Evolutionary conservation across 2,797 vertebrate genomes (phyloP).

Genomic region (Manis pentadactyla): DNA sequence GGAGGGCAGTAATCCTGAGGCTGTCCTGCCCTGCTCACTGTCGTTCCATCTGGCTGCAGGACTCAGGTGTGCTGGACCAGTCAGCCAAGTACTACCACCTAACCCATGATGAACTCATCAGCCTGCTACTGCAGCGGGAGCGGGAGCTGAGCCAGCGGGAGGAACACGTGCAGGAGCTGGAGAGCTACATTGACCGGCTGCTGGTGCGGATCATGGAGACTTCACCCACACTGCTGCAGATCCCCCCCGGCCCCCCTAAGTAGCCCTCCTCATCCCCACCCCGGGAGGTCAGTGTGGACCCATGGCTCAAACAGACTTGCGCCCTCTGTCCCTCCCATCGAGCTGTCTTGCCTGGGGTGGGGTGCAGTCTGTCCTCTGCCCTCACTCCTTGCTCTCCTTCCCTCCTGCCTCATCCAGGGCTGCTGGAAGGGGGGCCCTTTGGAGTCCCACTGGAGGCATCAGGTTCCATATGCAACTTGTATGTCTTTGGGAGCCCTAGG

Average conservation of each 20-base stretch:
- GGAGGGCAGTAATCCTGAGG: not conserved
- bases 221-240: conserved; percentile 96
- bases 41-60: conserved; percentile 76
- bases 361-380: not conserved
- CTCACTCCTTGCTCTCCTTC: not conserved
- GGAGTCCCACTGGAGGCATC: not conserved
- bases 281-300: conserved; percentile 54
- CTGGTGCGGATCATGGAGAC: conserved; percentile 99
- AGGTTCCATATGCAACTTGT: not conserved
- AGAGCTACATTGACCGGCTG: conserved; percentile 98
- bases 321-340: conserved; percentile 69
- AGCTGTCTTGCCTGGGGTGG: not conserved
- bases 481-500: conserved; percentile 1
- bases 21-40: not conserved
- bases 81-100: conserved; percentile 96
- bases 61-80: conserved; percentile 85
- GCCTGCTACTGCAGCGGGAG: conserved; percentile 94
- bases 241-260: conserved; percentile 84
- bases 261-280: conserved; percentile 68
- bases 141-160: conserved; percentile 92
- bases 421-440: not conserved
- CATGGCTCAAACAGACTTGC: not conserved
- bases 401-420: not conserved
- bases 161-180: conserved; percentile 93
- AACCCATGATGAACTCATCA: conserved; percentile 95